A percentile compares a stretch with the other conserved stretches of the same genome.
These are phyloP conservation scores for Eulemur macaco DNA, from an alignment of 2,113 vertebrate species.

Conservation along the genomic window DNA sequence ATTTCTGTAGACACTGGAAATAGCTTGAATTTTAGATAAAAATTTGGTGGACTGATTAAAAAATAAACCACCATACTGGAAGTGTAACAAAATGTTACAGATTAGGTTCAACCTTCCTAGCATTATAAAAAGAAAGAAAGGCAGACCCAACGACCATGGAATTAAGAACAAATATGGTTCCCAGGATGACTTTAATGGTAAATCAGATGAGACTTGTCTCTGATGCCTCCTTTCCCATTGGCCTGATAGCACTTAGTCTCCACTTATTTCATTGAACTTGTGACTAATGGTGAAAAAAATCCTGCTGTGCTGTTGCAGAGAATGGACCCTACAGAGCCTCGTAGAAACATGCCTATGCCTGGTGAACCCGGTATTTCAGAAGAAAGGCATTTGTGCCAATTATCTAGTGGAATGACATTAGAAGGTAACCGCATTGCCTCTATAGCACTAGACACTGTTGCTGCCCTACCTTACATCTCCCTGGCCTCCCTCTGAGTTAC, in stretches of 20 bases:
- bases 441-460: neutral
- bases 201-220: neutral
- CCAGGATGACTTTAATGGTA: neutral
- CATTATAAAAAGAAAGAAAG: neutral
- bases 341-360: slow-evolving; percentile 90
- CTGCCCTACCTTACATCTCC: neutral
- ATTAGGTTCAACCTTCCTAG: neutral
- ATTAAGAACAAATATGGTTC: neutral
- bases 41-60: neutral
- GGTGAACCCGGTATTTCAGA: slow-evolving; percentile 89
- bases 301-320: slow-evolving; percentile 57
- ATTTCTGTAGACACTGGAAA: neutral
- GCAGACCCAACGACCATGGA: neutral
- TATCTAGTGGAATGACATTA: slow-evolving; percentile 90
- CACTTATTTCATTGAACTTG: neutral
- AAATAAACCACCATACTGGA: neutral
- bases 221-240: neutral
- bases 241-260: neutral
- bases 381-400: slow-evolving; percentile 90
- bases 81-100: neutral
- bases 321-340: slow-evolving; percentile 92
- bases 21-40: neutral
- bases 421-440: slow-evolving; percentile 85
- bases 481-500: neutral
- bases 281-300: neutral